A percentile compares a stretch with the other conserved stretches of the same genome.
Conservation (phyloP, 2,888 invertebrate species). For the Machimus rusticus region DNA sequence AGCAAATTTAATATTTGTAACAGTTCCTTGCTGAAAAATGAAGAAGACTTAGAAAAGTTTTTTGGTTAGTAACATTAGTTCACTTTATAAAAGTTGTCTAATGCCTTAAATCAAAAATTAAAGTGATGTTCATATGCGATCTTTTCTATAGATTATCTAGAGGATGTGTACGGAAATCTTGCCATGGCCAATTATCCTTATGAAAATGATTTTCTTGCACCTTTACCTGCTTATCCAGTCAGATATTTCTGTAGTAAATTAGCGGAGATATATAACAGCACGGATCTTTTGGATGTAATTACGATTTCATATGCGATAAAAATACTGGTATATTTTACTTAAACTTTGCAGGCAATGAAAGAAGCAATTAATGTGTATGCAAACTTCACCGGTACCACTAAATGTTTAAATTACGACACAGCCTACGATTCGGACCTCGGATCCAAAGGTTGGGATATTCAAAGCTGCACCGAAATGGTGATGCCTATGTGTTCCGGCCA, state of each 20-base stretch:
- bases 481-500: constrained; percentile 87
- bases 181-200: constrained; percentile 98
- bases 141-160: constrained; percentile 69
- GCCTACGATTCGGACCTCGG: constrained; percentile 69
- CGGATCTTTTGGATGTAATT: constrained; percentile 47
- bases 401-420: constrained; percentile 73
- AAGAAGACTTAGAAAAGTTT: constrained; percentile 63
- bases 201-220: constrained; percentile 79
- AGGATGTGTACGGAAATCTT: constrained; percentile 76
- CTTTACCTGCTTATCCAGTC: constrained; percentile 87
- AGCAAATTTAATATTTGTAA: constrained; percentile 80
- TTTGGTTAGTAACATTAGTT: constrained; percentile 46
- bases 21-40: constrained; percentile 66
- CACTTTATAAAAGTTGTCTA: not conserved
- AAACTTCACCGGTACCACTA: constrained; percentile 78
- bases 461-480: constrained; percentile 95
- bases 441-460: constrained; percentile 81
- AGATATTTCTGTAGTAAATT: constrained; percentile 69
- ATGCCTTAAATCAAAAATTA: too few relatives aligned
- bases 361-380: constrained; percentile 77
- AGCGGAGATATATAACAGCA: constrained; percentile 49
- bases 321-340: not conserved
- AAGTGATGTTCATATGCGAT: not conserved
- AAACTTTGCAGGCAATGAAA: constrained; percentile 66
- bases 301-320: not conserved